phyloP scores from a whole-genome alignment of 1,140 invertebrate species.

The Apis cerana region DNA sequence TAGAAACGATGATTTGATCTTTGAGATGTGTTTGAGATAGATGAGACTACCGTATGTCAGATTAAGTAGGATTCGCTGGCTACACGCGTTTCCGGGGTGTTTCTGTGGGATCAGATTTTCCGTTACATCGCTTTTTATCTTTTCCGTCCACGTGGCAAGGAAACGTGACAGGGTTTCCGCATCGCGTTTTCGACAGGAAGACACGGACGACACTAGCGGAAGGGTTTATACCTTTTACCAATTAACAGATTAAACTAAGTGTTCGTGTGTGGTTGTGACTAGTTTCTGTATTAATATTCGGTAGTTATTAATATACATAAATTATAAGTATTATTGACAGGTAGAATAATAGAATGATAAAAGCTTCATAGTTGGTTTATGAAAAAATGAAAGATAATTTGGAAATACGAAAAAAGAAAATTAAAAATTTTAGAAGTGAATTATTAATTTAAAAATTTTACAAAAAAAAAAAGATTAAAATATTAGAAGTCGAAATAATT shows the following conservation, averaged over 20 bases:
- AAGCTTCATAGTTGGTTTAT: too few species aligned
- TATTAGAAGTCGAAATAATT: background rate
- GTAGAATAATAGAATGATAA: too few species aligned
- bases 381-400: background rate
- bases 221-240: constrained; percentile 21
- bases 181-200: constrained; percentile 34
- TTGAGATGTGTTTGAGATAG: background rate
- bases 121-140: constrained; percentile 55
- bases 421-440: too few species aligned
- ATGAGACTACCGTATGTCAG: background rate
- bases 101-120: constrained; percentile 46
- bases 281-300: background rate
- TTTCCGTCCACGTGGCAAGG: constrained; percentile 47
- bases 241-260: background rate
- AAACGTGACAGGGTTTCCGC: constrained; percentile 51
- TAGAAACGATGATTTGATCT: background rate
- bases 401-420: too few species aligned
- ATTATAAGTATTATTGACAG: too few species aligned
- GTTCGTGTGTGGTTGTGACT: background rate
- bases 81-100: constrained; percentile 56
- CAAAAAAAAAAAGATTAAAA: background rate
- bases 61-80: background rate
- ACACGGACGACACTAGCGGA: constrained; percentile 12
- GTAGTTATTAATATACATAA: background rate
- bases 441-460: too few species aligned